Evolutionary conservation across 2,797 vertebrate species (phyloP).

Genomic region (Falco peregrinus): DNA sequence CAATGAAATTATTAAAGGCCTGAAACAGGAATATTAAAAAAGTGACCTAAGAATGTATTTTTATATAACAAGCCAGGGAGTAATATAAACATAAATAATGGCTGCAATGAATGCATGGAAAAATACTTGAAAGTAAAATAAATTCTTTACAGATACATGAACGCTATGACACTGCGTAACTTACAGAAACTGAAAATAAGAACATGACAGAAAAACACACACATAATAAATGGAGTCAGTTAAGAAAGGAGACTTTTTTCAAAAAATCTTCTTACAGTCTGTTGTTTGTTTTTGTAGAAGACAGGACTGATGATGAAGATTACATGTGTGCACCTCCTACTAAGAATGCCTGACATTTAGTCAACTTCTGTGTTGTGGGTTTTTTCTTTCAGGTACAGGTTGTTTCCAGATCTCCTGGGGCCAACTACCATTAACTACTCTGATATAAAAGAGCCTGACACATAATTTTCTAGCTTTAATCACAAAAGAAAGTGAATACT

Average conservation of each 20-base stretch:
- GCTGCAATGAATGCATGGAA: neutral
- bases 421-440: neutral
- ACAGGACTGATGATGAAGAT: neutral
- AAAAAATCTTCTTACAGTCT: neutral
- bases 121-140: neutral
- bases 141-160: neutral
- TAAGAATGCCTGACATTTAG: neutral
- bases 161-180: neutral
- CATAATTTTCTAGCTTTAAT: neutral
- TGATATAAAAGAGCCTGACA: neutral
- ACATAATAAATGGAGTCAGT: neutral
- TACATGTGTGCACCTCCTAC: neutral
- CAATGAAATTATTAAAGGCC: neutral
- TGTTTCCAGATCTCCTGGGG: neutral
- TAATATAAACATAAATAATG: neutral
- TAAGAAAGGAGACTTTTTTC: neutral
- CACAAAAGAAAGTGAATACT: neutral
- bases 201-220: neutral
- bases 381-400: neutral
- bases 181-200: neutral
- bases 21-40: neutral
- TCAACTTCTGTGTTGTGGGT: neutral
- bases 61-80: neutral
- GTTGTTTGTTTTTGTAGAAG: neutral
- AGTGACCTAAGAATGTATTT: neutral